Evolutionary conservation across 2,797 vertebrate genomes (phyloP), one percentile per base, ranked within the genome.

Genomic region (Varecia variegata): DNA sequence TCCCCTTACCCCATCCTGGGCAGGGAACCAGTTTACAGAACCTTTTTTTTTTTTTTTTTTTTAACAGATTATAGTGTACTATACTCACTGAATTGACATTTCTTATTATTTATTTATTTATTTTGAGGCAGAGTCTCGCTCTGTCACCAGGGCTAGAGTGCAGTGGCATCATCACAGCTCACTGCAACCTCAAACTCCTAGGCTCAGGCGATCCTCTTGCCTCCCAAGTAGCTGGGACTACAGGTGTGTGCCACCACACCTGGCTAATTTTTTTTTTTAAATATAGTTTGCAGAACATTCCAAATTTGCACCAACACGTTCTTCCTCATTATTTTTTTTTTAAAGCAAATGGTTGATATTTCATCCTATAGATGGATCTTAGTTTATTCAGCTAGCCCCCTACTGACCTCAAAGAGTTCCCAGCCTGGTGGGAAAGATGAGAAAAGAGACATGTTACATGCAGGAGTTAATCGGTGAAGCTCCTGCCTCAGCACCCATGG

Each of bases 391-490:
- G 0, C 11, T 82, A 73, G 65, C 23, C 6, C n/a, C 20, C 30
- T 80, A n/a, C 47, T 68, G 32, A 74, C 73, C 27, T 82, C 62
- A 18, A 30, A 85, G 30, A 54, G 45, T 45, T 84, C 62, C 45
- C 70, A 93, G 56, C 40, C 83, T 79, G n/a, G 7, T 47, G 38
- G 52, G 32, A 8, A 81, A 35, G n/a, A 25, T 5, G 40, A 92
- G 30, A 79, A 73, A 70, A 50, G 71, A 90, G 45, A 52, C 27
- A 58, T 15, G n/a, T 70, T 65, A 52, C 2, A 0, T 35, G 35
- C n/a, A 3, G 0, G 0, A 40, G 9, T 79, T 79, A 54, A 58
- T 10, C 0, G 0, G 3, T 52, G 45, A 62, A 7, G 35, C 74
- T 38, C 25, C 40, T 30, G 13, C 70, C 38, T 71, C 10, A 40